Evolutionary conservation across 2,797 vertebrate genomes (phyloP).

Genomic region (Iguana delicatissima): DNA sequence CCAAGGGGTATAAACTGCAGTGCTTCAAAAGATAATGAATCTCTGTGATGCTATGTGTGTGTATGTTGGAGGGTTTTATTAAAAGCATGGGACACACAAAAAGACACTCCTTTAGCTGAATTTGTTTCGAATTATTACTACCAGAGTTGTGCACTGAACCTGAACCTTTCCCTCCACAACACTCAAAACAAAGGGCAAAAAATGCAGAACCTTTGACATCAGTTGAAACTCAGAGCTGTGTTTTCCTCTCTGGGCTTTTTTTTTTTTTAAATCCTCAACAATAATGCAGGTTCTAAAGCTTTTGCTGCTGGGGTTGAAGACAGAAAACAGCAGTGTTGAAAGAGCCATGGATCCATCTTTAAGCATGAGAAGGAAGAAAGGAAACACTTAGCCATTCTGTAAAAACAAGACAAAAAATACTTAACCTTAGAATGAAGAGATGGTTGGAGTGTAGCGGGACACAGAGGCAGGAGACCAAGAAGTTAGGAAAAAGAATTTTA

Average conservation of each 20-base stretch:
- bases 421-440: neutral
- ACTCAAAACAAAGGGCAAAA: neutral
- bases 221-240: neutral
- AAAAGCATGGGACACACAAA: neutral
- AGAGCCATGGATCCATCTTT: neutral
- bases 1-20: neutral
- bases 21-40: neutral
- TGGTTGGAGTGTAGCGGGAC: no score
- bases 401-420: neutral
- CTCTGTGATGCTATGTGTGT: neutral
- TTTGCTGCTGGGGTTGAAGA: neutral
- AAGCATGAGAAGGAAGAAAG: conserved; percentile 20
- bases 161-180: neutral
- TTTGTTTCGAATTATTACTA: conserved; percentile 13
- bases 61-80: neutral
- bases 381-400: neutral
- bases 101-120: neutral
- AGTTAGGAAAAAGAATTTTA: no score
- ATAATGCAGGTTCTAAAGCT: conserved; percentile 17
- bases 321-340: neutral
- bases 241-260: neutral
- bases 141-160: neutral
- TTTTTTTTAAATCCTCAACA: neutral
- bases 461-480: no score
- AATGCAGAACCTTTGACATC: neutral